Evolutionary conservation across 1,140 invertebrate species (phyloP).

Genomic region (Conopomorpha cramerella): DNA sequence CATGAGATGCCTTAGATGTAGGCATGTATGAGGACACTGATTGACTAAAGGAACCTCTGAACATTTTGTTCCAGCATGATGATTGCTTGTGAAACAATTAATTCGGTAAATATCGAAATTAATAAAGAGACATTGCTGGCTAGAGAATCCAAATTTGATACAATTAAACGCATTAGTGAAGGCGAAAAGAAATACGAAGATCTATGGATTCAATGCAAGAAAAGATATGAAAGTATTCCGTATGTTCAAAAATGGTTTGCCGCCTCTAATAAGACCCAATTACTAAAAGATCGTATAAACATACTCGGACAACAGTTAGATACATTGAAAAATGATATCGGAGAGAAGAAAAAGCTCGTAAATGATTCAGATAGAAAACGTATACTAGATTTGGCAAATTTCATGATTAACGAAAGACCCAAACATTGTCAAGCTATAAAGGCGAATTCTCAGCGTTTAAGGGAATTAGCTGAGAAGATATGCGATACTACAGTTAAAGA

Average conservation of each 20-base stretch:
- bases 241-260: constrained; percentile 22
- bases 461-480: constrained; percentile 13
- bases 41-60: too few species aligned
- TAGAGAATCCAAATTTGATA: constrained; percentile 18
- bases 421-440: constrained; percentile 10
- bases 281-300: constrained; percentile 13
- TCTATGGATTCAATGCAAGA: constrained; percentile 26
- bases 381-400: constrained; percentile 25
- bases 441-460: constrained; percentile 14
- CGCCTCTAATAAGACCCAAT: constrained; percentile 12
- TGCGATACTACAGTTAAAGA: constrained; percentile 8
- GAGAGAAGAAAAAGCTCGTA: constrained; percentile 14
- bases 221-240: constrained; percentile 29
- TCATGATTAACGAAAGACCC: constrained; percentile 17
- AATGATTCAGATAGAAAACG: constrained; percentile 13
- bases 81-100: constrained; percentile 22
- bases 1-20: too few species aligned
- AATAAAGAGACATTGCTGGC: constrained; percentile 27
- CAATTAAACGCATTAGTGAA: constrained; percentile 14
- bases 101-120: constrained; percentile 27
- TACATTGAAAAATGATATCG: constrained; percentile 11
- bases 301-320: constrained; percentile 13
- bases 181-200: constrained; percentile 33
- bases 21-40: too few species aligned
- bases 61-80: constrained; percentile 17